These are phyloP conservation scores for Apocrypta bakeri DNA, from an alignment of 1,140 invertebrate genomes.

Conservation along the genomic window DNA sequence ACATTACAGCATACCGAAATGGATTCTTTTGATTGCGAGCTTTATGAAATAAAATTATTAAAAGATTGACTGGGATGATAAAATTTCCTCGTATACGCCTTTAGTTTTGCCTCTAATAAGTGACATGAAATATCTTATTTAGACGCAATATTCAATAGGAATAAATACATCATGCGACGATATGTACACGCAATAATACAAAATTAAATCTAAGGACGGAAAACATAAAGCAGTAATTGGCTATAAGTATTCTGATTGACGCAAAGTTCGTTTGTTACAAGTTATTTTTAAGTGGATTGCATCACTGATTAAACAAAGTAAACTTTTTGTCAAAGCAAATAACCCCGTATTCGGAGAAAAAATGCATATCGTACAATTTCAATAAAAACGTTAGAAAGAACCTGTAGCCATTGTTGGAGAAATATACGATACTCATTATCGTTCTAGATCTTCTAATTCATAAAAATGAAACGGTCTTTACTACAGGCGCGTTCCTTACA, in stretches of 20 bases:
- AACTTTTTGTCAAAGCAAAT: too few relatives aligned
- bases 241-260: conserved; percentile 41
- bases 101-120: conserved; percentile 24
- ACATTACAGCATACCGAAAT: too few relatives aligned
- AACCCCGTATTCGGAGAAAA: too few relatives aligned
- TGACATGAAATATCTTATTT: conserved; percentile 5
- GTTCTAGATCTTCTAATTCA: background rate
- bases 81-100: conserved; percentile 29
- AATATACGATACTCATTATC: background rate
- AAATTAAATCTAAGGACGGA: conserved; percentile 74
- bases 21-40: conserved; percentile 30
- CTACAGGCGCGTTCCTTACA: background rate
- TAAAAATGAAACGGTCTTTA: background rate
- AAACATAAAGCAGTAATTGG: conserved; percentile 67
- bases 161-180: conserved; percentile 56
- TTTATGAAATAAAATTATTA: conserved; percentile 19
- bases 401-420: background rate
- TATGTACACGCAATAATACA: conserved; percentile 61
- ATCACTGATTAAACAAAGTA: conserved; percentile 13
- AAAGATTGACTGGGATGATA: conserved; percentile 2
- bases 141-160: conserved; percentile 41
- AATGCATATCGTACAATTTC: too few relatives aligned
- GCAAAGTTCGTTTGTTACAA: background rate
- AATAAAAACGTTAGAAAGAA: background rate
- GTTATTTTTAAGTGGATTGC: conserved; percentile 15